Conservation (phyloP, 2,113 vertebrate species). For the Chauna torquata region DNA sequence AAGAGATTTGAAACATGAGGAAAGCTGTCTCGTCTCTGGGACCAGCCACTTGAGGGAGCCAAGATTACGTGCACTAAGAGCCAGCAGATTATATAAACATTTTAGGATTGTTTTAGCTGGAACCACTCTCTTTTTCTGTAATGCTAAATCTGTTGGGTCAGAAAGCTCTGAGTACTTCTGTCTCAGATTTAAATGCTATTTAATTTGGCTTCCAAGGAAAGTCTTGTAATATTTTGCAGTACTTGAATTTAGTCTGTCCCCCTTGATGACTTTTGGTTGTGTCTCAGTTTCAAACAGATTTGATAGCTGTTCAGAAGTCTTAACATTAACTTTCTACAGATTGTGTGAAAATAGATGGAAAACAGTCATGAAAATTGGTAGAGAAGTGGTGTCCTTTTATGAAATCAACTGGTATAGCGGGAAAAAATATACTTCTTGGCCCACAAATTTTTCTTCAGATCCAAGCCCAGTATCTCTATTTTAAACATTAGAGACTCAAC, state of each 20-base stretch:
- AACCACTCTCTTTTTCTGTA: not conserved
- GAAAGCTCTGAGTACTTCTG: not conserved
- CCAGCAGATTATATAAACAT: not conserved
- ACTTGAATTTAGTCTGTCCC: not conserved
- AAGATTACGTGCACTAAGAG: not conserved
- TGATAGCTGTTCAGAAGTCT: not conserved
- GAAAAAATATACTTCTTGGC: not conserved
- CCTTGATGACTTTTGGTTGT: not conserved
- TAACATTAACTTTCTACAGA: not conserved
- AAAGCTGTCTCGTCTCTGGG: not conserved
- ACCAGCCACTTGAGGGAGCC: conserved; percentile 52
- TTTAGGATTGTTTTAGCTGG: not conserved
- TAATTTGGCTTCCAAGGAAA: not conserved
- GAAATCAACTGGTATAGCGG: not conserved
- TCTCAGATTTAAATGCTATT: not conserved
- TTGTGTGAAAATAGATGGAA: not conserved
- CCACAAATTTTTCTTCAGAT: not conserved
- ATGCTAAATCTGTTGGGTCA: not conserved
- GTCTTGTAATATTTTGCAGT: not conserved
- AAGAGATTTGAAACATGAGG: not conserved
- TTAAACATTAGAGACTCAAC: not conserved
- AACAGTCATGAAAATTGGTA: not conserved
- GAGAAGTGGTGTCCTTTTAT: not conserved
- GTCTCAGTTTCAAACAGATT: not conserved
- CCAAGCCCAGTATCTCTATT: not conserved